Base-by-base conservation (phyloP, 2,888 invertebrate genomes). In the Pseudoips prasinana region DNA sequence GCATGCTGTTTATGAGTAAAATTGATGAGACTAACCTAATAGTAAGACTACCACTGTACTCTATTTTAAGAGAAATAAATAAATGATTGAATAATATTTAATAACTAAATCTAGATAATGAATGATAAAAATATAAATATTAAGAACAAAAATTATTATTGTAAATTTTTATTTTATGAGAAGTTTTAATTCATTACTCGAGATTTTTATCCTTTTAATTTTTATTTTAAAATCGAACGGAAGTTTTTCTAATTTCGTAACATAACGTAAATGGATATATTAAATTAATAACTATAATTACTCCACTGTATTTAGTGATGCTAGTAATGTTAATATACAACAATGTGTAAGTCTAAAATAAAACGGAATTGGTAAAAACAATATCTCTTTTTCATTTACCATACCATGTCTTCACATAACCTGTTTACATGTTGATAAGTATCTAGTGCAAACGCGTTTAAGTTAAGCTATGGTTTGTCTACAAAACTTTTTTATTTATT, bases 151-250 rank as follows among this genome's bases (percentile, higher is more conserved):
- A n/a, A n/a, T 72, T n/a, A n/a, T n/a, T 73, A 73, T 62, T 85
- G 81, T 84, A 81, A 73, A 80, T 79, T 78, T 85, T 76, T 82
- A 80, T 80, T 85, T 84, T 84, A 73, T 84, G 82, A 80, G 67
- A 66, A 53, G 46, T 76, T 76, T 73, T 77, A 76, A 69, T 69
- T 54, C 49, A 63, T 64, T 62, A 43, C 51, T 53, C 53, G 54
- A 59, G 52, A 50, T 51, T 53, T 57, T 59, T 49, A 48, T 51
- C 58, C 59, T 55, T 56, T 53, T 58, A 46, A 40, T 56, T 53
- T 56, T 57, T 58, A 59, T 55, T 58, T 61, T 45, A 45, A 53
- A 55, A 51, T 55, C 43, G 47, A 53, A 35, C 41, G 34, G 36
- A 35, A 37, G 38, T 3, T 43, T 58, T 61, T 47, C n/a, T 52